phyloP scores from a whole-genome alignment of 2,113 vertebrate genomes.

The Taurulus bubalis region DNA sequence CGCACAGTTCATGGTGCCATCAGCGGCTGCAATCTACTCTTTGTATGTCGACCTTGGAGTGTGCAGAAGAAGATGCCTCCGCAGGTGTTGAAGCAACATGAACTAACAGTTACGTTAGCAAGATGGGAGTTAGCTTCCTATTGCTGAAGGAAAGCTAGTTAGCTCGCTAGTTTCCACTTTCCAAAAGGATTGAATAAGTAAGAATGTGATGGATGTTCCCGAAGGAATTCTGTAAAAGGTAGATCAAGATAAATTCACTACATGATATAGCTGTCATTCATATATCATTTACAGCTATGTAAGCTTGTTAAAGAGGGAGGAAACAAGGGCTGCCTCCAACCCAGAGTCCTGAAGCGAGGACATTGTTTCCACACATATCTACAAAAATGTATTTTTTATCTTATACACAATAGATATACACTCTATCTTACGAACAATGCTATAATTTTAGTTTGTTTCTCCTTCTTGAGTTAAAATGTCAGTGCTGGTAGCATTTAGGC shows the following conservation, averaged over 20 bases:
- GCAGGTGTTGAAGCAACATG: neutral
- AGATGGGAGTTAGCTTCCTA: neutral
- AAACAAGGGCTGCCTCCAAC: neutral
- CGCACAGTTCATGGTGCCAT: neutral
- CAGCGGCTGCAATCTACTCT: neutral
- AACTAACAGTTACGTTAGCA: neutral
- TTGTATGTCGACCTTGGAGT: neutral
- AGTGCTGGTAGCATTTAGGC: neutral
- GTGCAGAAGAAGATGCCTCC: neutral
- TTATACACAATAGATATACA: neutral
- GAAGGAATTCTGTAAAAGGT: neutral
- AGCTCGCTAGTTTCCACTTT: neutral
- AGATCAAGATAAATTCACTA: neutral
- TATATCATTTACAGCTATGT: neutral
- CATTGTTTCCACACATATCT: neutral
- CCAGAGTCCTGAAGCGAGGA: slow-evolving; percentile 11
- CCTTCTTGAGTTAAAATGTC: neutral
- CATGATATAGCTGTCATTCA: neutral
- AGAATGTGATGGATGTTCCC: neutral
- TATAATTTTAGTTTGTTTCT: neutral
- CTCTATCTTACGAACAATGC: neutral
- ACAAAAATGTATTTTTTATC: neutral
- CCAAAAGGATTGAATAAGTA: neutral
- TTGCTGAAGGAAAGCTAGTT: neutral
- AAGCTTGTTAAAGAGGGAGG: neutral